A percentile compares a stretch with the other conserved stretches of the same genome.
phyloP scores from a whole-genome alignment of 2,113 vertebrate genomes.

The Lepus timidus region DNA sequence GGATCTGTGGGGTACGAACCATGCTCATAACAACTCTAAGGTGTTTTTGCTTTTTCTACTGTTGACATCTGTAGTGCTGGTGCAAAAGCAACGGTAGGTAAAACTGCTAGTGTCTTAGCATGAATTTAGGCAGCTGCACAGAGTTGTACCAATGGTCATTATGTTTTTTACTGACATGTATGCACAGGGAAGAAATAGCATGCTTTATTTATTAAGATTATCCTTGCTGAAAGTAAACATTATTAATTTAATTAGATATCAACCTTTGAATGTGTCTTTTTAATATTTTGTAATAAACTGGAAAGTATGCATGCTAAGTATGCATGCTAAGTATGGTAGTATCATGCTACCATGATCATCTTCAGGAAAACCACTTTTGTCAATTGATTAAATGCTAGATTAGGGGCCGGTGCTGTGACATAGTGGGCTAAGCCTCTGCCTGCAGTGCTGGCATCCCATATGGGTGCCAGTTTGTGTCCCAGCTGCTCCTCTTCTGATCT shows the following conservation, averaged over 20 bases:
- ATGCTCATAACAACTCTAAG: conserved; percentile 30
- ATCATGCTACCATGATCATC: background rate
- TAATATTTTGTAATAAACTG: conserved; percentile 36
- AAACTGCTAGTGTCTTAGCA: background rate
- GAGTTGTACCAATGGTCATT: background rate
- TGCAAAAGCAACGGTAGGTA: background rate
- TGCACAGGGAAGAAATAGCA: background rate
- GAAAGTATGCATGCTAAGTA: background rate
- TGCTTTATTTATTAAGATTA: background rate
- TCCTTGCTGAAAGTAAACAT: background rate
- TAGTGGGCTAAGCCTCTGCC: too few species aligned
- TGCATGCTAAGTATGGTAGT: background rate
- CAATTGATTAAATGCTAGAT: background rate
- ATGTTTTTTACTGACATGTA: background rate
- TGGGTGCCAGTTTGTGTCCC: too few species aligned
- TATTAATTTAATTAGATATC: conserved; percentile 29
- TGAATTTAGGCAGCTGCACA: background rate
- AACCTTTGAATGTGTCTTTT: background rate
- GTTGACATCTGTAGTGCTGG: background rate
- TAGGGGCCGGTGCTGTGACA: background rate
- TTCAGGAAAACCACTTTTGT: conserved; percentile 17
- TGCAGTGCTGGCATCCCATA: too few species aligned
- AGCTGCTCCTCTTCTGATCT: too few species aligned
- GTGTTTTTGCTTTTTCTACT: background rate
- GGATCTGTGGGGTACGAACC: background rate